These are phyloP conservation scores for Melanotaenia parkinsoni DNA, from an alignment of 2,797 vertebrate genomes.

Conservation along the genomic window DNA sequence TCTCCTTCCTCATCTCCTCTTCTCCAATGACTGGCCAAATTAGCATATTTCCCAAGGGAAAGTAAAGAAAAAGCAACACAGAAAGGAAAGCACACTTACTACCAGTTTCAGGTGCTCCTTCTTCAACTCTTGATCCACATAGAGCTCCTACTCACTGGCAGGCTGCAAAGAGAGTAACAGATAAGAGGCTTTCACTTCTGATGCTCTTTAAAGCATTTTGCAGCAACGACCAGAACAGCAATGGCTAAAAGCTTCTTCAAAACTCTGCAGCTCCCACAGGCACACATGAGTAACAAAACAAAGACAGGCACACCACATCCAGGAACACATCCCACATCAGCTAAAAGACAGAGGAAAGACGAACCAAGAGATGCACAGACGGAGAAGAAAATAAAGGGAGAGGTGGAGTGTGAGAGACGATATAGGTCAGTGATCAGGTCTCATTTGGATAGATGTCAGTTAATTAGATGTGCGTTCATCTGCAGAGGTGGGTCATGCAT, in stretches of 20 bases:
- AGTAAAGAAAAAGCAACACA: neutral
- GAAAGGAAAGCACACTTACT: conserved; percentile 53
- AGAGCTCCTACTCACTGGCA: conserved; percentile 45
- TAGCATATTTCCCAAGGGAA: neutral
- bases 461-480: conserved; percentile 43
- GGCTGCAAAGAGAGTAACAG: conserved; percentile 34
- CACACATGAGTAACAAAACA: neutral
- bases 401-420: neutral
- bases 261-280: conserved; percentile 21
- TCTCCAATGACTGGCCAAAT: neutral
- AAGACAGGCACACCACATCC: neutral
- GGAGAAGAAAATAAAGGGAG: neutral
- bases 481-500: conserved; percentile 12
- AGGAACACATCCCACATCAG: conserved; percentile 4
- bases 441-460: conserved; percentile 37
- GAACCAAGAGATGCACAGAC: neutral
- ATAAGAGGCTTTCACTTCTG: neutral
- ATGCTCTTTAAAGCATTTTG: conserved; percentile 1
- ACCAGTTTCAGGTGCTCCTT: conserved; percentile 47
- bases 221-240: neutral
- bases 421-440: conserved; percentile 30
- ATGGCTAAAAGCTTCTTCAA: conserved; percentile 8
- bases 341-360: neutral
- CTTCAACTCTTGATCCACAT: conserved; percentile 58
- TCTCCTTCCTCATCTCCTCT: neutral